A percentile compares a stretch with the other conserved stretches of the same genome.
phyloP scores from a whole-genome alignment of 2,888 invertebrate species.

The Exocentrus adspersus region DNA sequence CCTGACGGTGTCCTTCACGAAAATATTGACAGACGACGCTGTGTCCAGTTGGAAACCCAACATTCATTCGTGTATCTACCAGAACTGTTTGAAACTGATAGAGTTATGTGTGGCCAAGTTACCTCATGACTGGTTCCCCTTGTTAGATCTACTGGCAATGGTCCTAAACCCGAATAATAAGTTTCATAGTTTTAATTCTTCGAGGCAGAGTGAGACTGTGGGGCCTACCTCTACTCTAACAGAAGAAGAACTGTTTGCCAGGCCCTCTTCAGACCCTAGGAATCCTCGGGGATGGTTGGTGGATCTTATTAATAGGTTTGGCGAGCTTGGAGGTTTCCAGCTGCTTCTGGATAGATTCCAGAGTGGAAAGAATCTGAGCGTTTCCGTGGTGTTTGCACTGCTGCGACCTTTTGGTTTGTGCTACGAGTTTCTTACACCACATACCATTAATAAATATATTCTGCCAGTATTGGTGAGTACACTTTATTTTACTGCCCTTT shows the following conservation, averaged over 20 bases:
- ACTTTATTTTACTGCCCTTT: slow-evolving; percentile 6
- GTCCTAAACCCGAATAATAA: slow-evolving; percentile 95
- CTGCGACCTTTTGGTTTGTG: slow-evolving; percentile 92
- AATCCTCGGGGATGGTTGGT: slow-evolving; percentile 95
- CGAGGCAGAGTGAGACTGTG: slow-evolving; percentile 78
- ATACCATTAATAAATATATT: slow-evolving; percentile 91
- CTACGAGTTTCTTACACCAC: slow-evolving; percentile 88
- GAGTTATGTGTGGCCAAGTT: slow-evolving; percentile 94
- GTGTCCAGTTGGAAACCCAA: slow-evolving; percentile 98
- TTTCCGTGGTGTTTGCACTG: slow-evolving; percentile 82
- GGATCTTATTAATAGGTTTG: slow-evolving; percentile 94
- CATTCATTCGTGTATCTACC: slow-evolving; percentile 94
- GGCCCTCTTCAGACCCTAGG: slow-evolving; percentile 81
- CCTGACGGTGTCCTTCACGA: slow-evolving; percentile 92
- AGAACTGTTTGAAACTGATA: slow-evolving; percentile 91
- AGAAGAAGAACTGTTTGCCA: slow-evolving; percentile 79
- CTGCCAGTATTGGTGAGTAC: slow-evolving; percentile 85
- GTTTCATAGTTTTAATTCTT: slow-evolving; percentile 89
- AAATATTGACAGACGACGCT: slow-evolving; percentile 97
- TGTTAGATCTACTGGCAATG: slow-evolving; percentile 92
- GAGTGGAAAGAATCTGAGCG: slow-evolving; percentile 75
- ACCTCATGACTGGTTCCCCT: slow-evolving; percentile 88
- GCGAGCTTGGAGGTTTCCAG: slow-evolving; percentile 88
- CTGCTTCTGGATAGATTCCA: slow-evolving; percentile 86
- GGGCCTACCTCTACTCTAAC: slow-evolving; percentile 70